Evolutionary conservation across 2,797 vertebrate genomes (phyloP).

Genomic region (Lithobates pipiens): DNA sequence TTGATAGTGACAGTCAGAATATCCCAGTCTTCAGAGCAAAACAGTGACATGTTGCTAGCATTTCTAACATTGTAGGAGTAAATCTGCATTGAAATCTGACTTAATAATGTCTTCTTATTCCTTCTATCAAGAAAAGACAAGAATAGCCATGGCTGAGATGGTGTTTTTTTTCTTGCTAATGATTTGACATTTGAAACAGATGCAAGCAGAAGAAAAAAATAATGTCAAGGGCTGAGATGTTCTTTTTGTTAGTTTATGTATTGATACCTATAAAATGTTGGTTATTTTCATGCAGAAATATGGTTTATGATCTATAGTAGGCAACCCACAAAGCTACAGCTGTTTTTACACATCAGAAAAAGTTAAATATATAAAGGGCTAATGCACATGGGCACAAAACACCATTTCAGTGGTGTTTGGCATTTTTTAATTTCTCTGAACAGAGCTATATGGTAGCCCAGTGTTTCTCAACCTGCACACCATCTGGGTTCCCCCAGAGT

Average conservation of each 20-base stretch:
- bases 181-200: conserved; percentile 41
- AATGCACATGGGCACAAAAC: too few relatives aligned
- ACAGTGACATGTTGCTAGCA: conserved; percentile 8
- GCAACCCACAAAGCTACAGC: background rate
- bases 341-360: background rate
- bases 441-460: too few relatives aligned
- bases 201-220: conserved; percentile 22
- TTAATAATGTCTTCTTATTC: conserved; percentile 16
- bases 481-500: too few relatives aligned
- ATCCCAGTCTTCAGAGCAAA: background rate
- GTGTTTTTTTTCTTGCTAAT: conserved; percentile 17
- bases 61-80: conserved; percentile 1
- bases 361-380: background rate
- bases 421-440: too few relatives aligned
- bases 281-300: background rate
- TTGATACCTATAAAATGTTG: conserved; percentile 3
- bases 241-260: conserved; percentile 7
- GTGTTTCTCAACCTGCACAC: too few relatives aligned
- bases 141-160: conserved; percentile 3
- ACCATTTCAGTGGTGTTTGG: too few relatives aligned
- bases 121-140: background rate
- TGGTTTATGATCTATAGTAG: background rate
- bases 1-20: background rate
- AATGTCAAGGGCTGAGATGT: conserved; percentile 5
- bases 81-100: conserved; percentile 1